Conservation (phyloP, 2,888 invertebrate species). For the Caenorhabditis sinica region DNA sequence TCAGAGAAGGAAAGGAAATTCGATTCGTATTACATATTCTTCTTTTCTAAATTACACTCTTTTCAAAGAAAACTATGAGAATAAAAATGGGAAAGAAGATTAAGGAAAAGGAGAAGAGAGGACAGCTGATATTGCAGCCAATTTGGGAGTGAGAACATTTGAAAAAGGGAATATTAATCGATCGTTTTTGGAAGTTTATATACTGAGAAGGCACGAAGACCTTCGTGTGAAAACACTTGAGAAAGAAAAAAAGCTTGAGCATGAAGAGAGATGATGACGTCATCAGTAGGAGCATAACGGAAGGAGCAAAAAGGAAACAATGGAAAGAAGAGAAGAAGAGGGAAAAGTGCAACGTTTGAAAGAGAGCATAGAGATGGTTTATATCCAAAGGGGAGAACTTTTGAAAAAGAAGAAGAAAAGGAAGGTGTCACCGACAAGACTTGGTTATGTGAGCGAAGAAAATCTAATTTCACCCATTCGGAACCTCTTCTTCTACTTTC, state of each 20-base stretch:
- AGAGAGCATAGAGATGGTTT: not conserved
- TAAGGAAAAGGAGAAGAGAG: slow-evolving; percentile 11
- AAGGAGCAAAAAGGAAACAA: slow-evolving; percentile 28
- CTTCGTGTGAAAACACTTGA: slow-evolving; percentile 8
- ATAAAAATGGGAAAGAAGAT: slow-evolving; percentile 13
- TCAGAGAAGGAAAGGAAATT: slow-evolving; percentile 8
- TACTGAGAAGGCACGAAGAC: not conserved
- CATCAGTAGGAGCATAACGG: slow-evolving; percentile 7
- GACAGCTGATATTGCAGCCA: slow-evolving; percentile 46
- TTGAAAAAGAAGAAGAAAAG: not conserved
- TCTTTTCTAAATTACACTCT: not conserved
- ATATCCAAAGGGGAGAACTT: not conserved
- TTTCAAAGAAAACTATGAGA: slow-evolving; percentile 24
- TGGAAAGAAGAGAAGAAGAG: slow-evolving; percentile 16
- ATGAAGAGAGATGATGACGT: slow-evolving; percentile 28
- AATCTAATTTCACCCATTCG: slow-evolving; percentile 25
- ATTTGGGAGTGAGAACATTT: not conserved
- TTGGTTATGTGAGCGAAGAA: not conserved
- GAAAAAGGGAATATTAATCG: not conserved
- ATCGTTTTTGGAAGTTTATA: not conserved
- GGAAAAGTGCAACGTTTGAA: slow-evolving; percentile 32
- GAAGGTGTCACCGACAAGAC: slow-evolving; percentile 8
- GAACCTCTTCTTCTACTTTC: not conserved
- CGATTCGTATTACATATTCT: slow-evolving; percentile 33
- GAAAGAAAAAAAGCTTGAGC: slow-evolving; percentile 13